Evolutionary conservation across 2,113 vertebrate genomes (phyloP).

Genomic region (Agapornis roseicollis): DNA sequence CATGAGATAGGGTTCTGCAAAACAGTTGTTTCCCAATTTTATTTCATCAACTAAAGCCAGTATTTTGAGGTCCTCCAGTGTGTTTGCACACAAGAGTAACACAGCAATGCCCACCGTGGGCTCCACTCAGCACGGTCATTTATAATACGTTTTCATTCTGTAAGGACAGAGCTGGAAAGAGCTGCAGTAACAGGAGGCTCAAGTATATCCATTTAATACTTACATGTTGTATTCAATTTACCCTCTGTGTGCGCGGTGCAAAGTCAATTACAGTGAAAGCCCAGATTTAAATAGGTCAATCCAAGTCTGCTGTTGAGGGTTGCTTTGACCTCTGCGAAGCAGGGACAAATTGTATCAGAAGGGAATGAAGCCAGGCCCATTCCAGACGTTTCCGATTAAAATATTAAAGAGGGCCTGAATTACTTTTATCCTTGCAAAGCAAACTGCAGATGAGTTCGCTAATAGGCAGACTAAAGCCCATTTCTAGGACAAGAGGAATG

Average conservation of each 20-base stretch:
- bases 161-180: background rate
- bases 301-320: background rate
- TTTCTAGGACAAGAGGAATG: background rate
- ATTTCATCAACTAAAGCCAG: background rate
- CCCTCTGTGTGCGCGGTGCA: background rate
- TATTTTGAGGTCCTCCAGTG: background rate
- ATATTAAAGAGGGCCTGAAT: background rate
- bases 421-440: background rate
- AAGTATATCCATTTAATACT: background rate
- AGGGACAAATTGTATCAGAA: background rate
- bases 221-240: background rate
- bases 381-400: background rate
- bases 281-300: background rate
- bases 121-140: fast-evolving
- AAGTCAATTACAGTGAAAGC: background rate
- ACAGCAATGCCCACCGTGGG: fast-evolving
- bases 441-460: background rate
- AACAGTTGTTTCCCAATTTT: background rate
- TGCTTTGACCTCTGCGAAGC: background rate
- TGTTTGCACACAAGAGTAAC: background rate
- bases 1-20: background rate
- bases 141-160: fast-evolving
- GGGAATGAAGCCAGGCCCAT: background rate
- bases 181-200: background rate
- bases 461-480: background rate